A percentile compares a stretch with the other conserved stretches of the same genome.
These are phyloP conservation scores for Eleginops maclovinus DNA, from an alignment of 2,113 vertebrate genomes.

Conservation along the genomic window DNA sequence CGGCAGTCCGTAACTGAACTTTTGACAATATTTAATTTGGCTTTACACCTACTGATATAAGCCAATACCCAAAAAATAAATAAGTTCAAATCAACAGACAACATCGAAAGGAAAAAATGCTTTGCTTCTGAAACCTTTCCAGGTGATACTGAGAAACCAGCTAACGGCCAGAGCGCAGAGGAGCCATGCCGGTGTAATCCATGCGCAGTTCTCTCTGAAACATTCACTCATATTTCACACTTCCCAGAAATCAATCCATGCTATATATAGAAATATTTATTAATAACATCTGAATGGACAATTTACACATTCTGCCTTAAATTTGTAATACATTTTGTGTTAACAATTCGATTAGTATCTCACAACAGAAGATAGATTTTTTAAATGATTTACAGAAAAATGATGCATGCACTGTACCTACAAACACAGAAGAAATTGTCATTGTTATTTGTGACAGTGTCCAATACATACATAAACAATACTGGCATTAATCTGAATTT, in stretches of 20 bases:
- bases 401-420: constrained; percentile 85
- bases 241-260: constrained; percentile 25
- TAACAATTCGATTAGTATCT: constrained; percentile 78
- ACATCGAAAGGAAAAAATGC: too few relatives aligned
- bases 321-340: constrained; percentile 83
- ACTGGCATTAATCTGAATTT: constrained; percentile 37
- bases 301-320: constrained; percentile 82
- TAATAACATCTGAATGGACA: constrained; percentile 75
- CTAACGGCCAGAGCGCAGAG: too few relatives aligned
- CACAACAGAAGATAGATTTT: constrained; percentile 68
- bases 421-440: constrained; percentile 57
- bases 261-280: constrained; percentile 79
- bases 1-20: too few relatives aligned
- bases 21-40: too few relatives aligned
- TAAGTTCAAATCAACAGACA: too few relatives aligned
- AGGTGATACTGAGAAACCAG: too few relatives aligned
- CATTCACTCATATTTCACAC: background rate
- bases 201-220: background rate
- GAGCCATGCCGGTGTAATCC: too few relatives aligned
- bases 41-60: too few relatives aligned
- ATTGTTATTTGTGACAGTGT: constrained; percentile 47
- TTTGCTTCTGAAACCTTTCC: too few relatives aligned
- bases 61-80: too few relatives aligned
- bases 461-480: constrained; percentile 58
- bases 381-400: constrained; percentile 62